Evolutionary conservation across 1,140 invertebrate species (phyloP).

Genomic region (Philopotamus ludificatus): DNA sequence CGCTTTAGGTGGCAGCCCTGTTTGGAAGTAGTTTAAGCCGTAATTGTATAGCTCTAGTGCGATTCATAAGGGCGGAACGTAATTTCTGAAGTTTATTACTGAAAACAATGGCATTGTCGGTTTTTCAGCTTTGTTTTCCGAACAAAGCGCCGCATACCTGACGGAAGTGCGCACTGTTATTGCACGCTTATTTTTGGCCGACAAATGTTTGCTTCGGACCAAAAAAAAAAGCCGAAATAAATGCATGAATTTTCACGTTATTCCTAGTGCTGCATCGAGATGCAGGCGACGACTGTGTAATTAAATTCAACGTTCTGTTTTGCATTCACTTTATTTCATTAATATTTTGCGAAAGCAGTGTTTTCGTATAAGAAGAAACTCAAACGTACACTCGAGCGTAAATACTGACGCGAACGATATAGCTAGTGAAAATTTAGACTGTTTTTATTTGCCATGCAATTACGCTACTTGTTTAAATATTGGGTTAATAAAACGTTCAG

Average conservation of each 20-base stretch:
- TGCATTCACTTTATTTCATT: no score
- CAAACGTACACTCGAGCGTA: no score
- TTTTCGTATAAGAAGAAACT: no score
- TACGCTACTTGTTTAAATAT: not conserved
- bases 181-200: constrained; percentile 2
- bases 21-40: constrained; percentile 14
- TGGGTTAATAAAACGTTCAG: constrained; percentile 12
- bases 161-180: constrained; percentile 21
- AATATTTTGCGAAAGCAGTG: no score
- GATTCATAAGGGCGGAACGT: constrained; percentile 1
- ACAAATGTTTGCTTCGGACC: constrained; percentile 5
- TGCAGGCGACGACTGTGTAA: no score
- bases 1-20: not conserved
- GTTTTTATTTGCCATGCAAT: constrained; percentile 7
- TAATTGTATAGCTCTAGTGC: constrained; percentile 22
- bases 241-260: no score
- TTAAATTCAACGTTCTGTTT: no score
- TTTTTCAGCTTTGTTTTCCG: constrained; percentile 29
- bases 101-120: constrained; percentile 30
- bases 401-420: no score
- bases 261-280: no score
- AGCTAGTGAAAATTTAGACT: no score
- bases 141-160: constrained; percentile 7
- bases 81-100: constrained; percentile 30
- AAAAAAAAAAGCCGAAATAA: not conserved